Evolutionary conservation across 2,797 vertebrate genomes (phyloP).

Genomic region (Darevskia nairensis): DNA sequence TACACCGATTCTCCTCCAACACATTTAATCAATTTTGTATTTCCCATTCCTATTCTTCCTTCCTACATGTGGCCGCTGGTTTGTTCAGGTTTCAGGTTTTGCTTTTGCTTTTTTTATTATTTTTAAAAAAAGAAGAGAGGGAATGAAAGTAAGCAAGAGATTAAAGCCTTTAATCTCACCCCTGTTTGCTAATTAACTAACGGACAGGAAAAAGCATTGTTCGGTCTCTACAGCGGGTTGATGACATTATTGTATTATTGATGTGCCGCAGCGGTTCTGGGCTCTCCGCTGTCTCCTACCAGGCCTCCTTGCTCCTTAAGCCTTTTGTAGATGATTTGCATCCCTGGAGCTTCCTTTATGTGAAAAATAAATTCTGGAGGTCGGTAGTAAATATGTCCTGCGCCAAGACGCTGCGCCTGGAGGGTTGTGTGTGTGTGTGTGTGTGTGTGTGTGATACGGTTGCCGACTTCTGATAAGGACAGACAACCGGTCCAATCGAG

Average conservation of each 20-base stretch:
- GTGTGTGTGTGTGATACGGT: background rate
- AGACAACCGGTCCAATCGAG: slow-evolving; percentile 39
- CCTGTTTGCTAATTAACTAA: slow-evolving; percentile 73
- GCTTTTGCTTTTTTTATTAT: background rate
- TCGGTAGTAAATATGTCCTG: slow-evolving; percentile 66
- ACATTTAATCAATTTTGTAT: background rate
- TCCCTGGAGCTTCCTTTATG: slow-evolving; percentile 57
- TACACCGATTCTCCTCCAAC: background rate
- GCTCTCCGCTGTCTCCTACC: slow-evolving; percentile 58
- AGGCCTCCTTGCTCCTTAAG: slow-evolving; percentile 32
- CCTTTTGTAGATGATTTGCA: slow-evolving; percentile 40
- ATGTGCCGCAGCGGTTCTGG: slow-evolving; percentile 58
- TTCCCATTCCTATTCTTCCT: background rate
- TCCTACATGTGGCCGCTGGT: background rate
- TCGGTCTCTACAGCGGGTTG: slow-evolving; percentile 50
- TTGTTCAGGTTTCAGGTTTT: background rate
- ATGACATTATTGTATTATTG: slow-evolving; percentile 70
- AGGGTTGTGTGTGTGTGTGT: slow-evolving; percentile 3
- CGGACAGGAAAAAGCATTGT: slow-evolving; percentile 59
- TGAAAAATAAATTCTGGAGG: slow-evolving; percentile 55
- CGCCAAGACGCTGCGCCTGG: slow-evolving; percentile 49
- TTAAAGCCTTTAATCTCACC: slow-evolving; percentile 68
- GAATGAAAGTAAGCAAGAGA: slow-evolving; percentile 51
- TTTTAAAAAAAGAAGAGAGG: background rate
- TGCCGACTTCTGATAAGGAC: slow-evolving; percentile 57